phyloP scores from a whole-genome alignment of 2,888 invertebrate species.

The Mesochorus sp. region DNA sequence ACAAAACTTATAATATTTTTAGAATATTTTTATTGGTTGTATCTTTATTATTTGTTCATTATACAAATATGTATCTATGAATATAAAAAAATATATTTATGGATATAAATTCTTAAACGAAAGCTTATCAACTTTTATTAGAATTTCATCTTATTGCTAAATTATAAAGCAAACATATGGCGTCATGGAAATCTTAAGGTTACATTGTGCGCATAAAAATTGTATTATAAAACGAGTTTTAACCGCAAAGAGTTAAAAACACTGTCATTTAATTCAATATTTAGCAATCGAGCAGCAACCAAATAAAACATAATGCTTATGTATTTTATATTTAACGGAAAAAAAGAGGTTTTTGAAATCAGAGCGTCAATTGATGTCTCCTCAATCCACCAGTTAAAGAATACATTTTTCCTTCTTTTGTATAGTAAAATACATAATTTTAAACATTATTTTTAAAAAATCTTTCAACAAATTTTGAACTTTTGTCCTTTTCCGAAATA shows the following conservation, averaged over 20 bases:
- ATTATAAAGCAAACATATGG: not conserved
- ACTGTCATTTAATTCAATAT: slow-evolving; percentile 20
- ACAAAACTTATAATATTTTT: too few species aligned
- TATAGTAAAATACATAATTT: not conserved
- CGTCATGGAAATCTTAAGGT: slow-evolving; percentile 5
- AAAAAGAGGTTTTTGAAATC: not conserved
- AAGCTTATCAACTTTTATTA: not conserved
- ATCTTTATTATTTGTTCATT: too few species aligned
- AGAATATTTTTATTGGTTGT: too few species aligned
- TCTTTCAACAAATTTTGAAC: too few species aligned
- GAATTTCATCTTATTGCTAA: not conserved
- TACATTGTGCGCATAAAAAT: not conserved
- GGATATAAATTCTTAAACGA: not conserved
- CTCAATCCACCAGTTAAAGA: too few species aligned
- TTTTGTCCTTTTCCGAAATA: too few species aligned
- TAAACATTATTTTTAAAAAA: too few species aligned
- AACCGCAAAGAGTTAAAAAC: slow-evolving; percentile 9
- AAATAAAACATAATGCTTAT: not conserved
- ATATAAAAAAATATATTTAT: not conserved
- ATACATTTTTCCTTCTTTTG: too few species aligned
- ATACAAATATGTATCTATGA: not conserved
- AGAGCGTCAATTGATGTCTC: not conserved
- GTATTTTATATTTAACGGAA: too few species aligned
- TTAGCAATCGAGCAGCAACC: not conserved
- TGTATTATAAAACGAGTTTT: slow-evolving; percentile 31